Conservation (phyloP, 1,140 invertebrate species). For the Drosophila repletoides region DNA sequence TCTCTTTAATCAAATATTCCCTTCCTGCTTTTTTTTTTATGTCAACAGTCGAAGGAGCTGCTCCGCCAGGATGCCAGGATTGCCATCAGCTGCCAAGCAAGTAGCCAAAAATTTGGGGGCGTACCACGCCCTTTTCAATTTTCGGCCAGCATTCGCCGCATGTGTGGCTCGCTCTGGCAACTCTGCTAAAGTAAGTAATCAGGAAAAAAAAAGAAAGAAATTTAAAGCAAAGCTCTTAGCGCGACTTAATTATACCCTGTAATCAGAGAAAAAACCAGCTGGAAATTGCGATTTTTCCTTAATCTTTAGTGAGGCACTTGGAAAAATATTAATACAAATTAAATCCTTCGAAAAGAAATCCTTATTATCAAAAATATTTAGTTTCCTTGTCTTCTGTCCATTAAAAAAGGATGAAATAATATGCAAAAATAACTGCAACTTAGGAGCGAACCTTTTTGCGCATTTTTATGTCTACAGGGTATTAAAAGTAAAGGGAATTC, state of each 20-base stretch:
- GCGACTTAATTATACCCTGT: slow-evolving; percentile 2
- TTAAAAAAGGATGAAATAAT: too few relatives aligned
- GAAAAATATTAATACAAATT: too few relatives aligned
- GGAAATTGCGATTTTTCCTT: too few relatives aligned
- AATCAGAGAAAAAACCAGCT: not conserved
- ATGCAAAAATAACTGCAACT: too few relatives aligned
- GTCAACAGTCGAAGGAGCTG: too few relatives aligned
- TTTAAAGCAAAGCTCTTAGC: not conserved
- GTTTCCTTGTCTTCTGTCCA: too few relatives aligned
- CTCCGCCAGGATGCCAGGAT: slow-evolving; percentile 26
- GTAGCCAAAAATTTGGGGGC: not conserved
- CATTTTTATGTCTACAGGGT: not conserved
- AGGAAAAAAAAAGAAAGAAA: not conserved
- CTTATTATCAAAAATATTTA: too few relatives aligned
- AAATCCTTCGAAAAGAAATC: too few relatives aligned
- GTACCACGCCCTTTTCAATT: slow-evolving; percentile 54
- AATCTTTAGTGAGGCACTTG: too few relatives aligned
- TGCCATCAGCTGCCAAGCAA: slow-evolving; percentile 32
- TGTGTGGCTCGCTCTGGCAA: slow-evolving; percentile 18
- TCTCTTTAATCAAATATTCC: slow-evolving; percentile 55
- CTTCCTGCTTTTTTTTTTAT: too few relatives aligned
- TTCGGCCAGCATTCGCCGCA: slow-evolving; percentile 21
- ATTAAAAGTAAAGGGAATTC: not conserved
- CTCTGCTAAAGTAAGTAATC: slow-evolving; percentile 31
- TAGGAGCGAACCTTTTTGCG: not conserved